phyloP scores from a whole-genome alignment of 2,888 invertebrate species.

The Nomada lathburiana region DNA sequence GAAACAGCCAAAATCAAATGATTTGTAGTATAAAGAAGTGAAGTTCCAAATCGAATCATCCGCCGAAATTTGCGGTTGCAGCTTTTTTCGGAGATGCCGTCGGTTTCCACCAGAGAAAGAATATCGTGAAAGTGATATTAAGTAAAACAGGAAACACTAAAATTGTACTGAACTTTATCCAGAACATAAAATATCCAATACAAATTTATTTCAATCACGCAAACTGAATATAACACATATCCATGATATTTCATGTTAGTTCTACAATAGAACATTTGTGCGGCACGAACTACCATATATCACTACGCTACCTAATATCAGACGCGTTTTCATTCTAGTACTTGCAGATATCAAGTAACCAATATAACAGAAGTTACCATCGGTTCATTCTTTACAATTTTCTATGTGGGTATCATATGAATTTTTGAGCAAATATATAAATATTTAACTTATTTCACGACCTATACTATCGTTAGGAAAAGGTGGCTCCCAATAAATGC shows the following conservation, averaged over 20 bases:
- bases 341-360: background rate
- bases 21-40: background rate
- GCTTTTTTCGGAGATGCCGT: background rate
- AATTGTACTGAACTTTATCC: background rate
- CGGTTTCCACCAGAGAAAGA: background rate
- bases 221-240: conserved; percentile 23
- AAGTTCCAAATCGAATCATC: background rate
- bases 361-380: background rate
- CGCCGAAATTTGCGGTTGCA: background rate
- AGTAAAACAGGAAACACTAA: background rate
- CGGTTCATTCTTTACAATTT: conserved; percentile 15
- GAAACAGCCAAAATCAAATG: too few species aligned
- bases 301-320: conserved; percentile 14
- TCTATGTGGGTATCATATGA: background rate
- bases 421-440: conserved; percentile 18
- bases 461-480: conserved; percentile 27
- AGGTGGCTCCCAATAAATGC: conserved; percentile 3
- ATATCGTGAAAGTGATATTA: background rate
- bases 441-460: conserved; percentile 43
- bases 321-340: background rate
- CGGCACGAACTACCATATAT: background rate
- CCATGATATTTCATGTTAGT: conserved; percentile 35
- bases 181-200: background rate
- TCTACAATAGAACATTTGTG: conserved; percentile 23
- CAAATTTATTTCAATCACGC: background rate